These are phyloP conservation scores for Hydractinia echinata DNA, from an alignment of 30 jellyfish, hydroid and myxozoan genomes.

Conservation along the genomic window DNA sequence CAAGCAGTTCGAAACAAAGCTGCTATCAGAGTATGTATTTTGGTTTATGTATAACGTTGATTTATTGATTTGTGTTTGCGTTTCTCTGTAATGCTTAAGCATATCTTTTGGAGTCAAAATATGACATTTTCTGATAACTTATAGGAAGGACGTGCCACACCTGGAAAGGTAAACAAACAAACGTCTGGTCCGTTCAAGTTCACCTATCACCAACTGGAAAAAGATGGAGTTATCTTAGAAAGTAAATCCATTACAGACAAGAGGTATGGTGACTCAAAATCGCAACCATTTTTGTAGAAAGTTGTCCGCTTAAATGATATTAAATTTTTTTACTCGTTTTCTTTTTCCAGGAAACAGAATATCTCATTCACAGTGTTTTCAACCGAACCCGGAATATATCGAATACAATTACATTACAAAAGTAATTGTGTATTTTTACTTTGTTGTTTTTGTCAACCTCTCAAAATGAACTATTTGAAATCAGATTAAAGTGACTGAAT, in stretches of 20 bases:
- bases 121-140: too few species aligned
- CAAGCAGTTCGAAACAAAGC: slow-evolving; percentile 91
- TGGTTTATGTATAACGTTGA: neutral
- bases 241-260: slow-evolving; percentile 72
- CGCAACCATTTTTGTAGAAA: neutral
- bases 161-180: slow-evolving; percentile 40
- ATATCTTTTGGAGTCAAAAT: too few species aligned
- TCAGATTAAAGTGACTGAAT: neutral
- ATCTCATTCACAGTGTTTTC: slow-evolving; percentile 64
- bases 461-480: neutral
- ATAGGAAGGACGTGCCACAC: slow-evolving; percentile 61
- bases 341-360: slow-evolving; percentile 55
- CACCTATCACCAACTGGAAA: slow-evolving; percentile 59
- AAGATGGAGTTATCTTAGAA: slow-evolving; percentile 83
- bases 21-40: slow-evolving; percentile 56
- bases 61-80: neutral
- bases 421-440: slow-evolving; percentile 31
- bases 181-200: slow-evolving; percentile 53
- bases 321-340: neutral
- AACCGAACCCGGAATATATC: slow-evolving; percentile 86
- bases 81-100: neutral
- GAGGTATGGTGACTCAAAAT: slow-evolving; percentile 35
- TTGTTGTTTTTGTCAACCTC: neutral
- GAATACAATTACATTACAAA: slow-evolving; percentile 62
- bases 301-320: neutral